Conservation (phyloP, 2,113 vertebrate genomes). For the Illadopsis cleaveri region DNA sequence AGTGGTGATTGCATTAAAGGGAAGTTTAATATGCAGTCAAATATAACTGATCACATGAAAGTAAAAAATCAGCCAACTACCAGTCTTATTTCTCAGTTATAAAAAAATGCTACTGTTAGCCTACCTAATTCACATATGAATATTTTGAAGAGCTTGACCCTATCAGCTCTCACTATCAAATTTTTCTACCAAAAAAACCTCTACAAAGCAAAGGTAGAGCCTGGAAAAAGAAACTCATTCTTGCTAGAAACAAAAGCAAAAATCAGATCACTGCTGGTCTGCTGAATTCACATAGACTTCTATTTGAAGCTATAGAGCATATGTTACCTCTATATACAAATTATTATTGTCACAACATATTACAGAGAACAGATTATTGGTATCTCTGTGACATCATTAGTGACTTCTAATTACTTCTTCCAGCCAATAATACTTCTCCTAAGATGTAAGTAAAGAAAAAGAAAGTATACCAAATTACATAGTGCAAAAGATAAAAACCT, state of each 20-base stretch:
- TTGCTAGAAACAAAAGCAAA: not conserved
- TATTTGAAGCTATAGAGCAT: not conserved
- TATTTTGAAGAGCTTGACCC: not conserved
- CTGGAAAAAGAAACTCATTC: not conserved
- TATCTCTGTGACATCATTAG: not conserved
- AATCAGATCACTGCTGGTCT: not conserved
- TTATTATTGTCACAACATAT: not conserved
- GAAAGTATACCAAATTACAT: not conserved
- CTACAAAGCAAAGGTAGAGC: not conserved
- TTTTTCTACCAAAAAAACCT: not conserved
- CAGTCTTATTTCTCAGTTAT: not conserved
- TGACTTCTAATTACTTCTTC: not conserved
- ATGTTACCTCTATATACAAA: not conserved
- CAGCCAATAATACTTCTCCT: not conserved
- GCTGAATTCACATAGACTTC: not conserved
- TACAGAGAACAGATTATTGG: not conserved
- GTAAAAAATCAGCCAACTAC: not conserved
- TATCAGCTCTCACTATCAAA: not conserved
- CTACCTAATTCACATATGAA: not conserved
- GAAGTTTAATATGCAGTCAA: not conserved
- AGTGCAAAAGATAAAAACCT: not conserved
- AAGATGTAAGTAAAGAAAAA: not conserved
- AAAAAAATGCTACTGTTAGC: not conserved
- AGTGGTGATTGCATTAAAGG: not conserved
- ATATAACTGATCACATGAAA: not conserved